Evolutionary conservation across 2,888 invertebrate species (phyloP).

Genomic region (Metalampra italica): DNA sequence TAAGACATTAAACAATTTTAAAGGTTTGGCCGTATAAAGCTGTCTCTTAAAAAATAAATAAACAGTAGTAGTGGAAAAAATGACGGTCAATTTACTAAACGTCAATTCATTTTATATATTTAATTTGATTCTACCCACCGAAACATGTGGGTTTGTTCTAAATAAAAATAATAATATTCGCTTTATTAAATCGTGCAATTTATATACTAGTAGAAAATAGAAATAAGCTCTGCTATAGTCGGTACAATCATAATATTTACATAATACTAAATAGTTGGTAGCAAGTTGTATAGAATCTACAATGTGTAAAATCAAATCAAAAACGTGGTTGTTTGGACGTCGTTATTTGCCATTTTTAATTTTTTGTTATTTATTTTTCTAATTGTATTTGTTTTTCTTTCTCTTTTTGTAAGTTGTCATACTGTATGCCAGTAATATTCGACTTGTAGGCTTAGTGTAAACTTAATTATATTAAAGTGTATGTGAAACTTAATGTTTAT

Average conservation of each 20-base stretch:
- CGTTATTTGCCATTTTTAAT: slow-evolving; percentile 29
- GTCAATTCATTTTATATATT: slow-evolving; percentile 18
- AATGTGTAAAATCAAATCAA: slow-evolving; percentile 22
- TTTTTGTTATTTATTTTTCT: slow-evolving; percentile 75
- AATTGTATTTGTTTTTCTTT: slow-evolving; percentile 59
- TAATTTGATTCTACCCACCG: slow-evolving; percentile 30
- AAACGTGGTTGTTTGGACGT: slow-evolving; percentile 18
- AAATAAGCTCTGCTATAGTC: slow-evolving; percentile 39
- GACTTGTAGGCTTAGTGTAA: slow-evolving; percentile 49
- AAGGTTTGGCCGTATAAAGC: too few species aligned
- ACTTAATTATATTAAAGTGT: slow-evolving; percentile 54
- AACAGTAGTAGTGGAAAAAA: too few species aligned
- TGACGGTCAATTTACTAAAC: slow-evolving; percentile 16
- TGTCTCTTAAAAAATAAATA: too few species aligned
- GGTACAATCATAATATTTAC: slow-evolving; percentile 53
- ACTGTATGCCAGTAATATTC: slow-evolving; percentile 69
- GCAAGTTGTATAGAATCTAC: slow-evolving; percentile 46
- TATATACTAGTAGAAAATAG: slow-evolving; percentile 61
- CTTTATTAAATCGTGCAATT: slow-evolving; percentile 77
- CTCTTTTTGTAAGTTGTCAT: slow-evolving; percentile 37
- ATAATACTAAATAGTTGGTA: slow-evolving; percentile 28
- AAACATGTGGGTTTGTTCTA: slow-evolving; percentile 32
- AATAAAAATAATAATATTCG: slow-evolving; percentile 45
- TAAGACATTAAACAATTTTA: neutral
- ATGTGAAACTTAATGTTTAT: slow-evolving; percentile 55